Percentiles rank a stretch among this genome's conserved stretches.
These are phyloP conservation scores for Murina feae DNA, from an alignment of 2,113 vertebrate species.

Conservation along the genomic window DNA sequence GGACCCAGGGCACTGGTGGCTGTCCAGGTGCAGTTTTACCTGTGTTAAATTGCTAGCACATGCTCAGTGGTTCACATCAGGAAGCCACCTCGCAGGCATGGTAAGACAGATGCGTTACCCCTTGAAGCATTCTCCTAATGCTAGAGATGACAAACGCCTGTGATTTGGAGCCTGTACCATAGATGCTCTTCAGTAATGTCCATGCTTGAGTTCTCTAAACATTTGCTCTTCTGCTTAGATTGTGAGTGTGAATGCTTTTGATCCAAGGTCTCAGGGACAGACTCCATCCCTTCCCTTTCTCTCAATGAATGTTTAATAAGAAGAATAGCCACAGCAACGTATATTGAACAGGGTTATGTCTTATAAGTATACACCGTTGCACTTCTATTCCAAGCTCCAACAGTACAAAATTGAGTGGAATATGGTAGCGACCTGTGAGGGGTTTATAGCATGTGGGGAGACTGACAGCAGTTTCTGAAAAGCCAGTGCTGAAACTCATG, in stretches of 20 bases:
- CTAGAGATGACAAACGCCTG: neutral
- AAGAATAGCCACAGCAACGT: neutral
- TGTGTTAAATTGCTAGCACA: neutral
- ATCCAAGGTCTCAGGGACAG: neutral
- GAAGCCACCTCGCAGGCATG: neutral
- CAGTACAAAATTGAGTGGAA: neutral
- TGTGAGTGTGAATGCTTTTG: neutral
- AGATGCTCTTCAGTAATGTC: neutral
- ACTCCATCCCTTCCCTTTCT: neutral
- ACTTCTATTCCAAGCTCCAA: neutral
- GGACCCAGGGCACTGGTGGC: neutral
- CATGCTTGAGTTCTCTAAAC: neutral
- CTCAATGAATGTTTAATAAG: neutral
- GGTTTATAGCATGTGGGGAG: neutral
- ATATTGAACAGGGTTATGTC: neutral
- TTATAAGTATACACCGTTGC: neutral
- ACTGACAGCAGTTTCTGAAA: neutral
- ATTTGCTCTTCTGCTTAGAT: neutral
- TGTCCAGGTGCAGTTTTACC: neutral
- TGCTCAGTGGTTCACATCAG: neutral
- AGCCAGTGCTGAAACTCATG: rapidly evolving
- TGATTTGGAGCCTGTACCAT: neutral
- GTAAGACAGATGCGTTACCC: neutral
- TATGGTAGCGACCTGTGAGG: neutral
- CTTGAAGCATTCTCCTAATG: neutral